Conservation (phyloP, 2,888 invertebrate species). For the Polyploca ridens region DNA sequence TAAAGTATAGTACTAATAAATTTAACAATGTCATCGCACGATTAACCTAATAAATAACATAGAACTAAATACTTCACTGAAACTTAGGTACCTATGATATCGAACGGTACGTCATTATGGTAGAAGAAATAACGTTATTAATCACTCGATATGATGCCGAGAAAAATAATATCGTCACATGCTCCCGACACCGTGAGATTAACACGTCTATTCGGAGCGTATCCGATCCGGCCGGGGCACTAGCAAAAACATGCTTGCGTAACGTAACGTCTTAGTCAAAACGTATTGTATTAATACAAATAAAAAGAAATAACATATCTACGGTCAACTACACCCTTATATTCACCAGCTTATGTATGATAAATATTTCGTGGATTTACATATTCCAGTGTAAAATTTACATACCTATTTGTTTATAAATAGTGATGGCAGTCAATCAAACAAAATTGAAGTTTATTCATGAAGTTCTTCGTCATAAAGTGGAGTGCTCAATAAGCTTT, state of each 20-base stretch:
- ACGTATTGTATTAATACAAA: constrained; percentile 11
- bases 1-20: constrained; percentile 28
- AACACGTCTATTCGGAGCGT: constrained; percentile 68
- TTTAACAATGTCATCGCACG: constrained; percentile 40
- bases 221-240: constrained; percentile 50
- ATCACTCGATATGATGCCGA: constrained; percentile 75
- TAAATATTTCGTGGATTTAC: not conserved
- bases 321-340: constrained; percentile 5
- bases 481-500: not conserved
- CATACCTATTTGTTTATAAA: constrained; percentile 1
- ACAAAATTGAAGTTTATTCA: not conserved
- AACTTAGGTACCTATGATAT: constrained; percentile 47
- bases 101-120: constrained; percentile 64
- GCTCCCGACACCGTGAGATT: constrained; percentile 78
- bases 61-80: constrained; percentile 52
- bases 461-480: not conserved
- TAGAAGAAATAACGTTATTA: constrained; percentile 77
- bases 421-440: not conserved
- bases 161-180: constrained; percentile 82
- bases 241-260: constrained; percentile 30
- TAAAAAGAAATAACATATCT: constrained; percentile 3
- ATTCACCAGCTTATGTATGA: not conserved
- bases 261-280: constrained; percentile 20
- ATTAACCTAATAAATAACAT: constrained; percentile 55
- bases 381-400: not conserved